Base-by-base conservation (phyloP, 2,797 vertebrate species). In the Intellagama lesueurii region DNA sequence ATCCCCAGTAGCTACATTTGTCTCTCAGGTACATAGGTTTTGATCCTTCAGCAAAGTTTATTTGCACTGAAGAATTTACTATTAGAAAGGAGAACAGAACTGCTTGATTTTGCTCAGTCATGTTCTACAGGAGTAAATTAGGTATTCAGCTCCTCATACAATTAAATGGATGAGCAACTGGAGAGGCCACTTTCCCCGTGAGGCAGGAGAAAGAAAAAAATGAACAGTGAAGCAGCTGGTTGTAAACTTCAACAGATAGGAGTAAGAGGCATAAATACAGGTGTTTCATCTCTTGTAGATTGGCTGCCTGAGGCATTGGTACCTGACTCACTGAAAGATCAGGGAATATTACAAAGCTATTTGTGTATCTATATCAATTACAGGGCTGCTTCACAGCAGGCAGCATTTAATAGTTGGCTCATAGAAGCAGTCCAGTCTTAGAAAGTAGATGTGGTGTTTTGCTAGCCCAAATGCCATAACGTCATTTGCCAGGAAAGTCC, bases 251-350 rank as follows among this genome's bases (percentile, higher is more conserved):
- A 66, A 52, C 22, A 35, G 60, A 66, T 26, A 88, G 81, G 30
- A 76, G 3, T 12, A 12, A 83, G 80, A 83, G 47, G 72, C 30
- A 14, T 40, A 83, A 88, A 83, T 52, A 52, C 14, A 83, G 73
- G 28, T 56, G 87, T 24, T 88, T 76, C 81, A 69, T 68, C 73
- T 83, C 81, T 83, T 66, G 56, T 32, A 66, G 7, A 60, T n/a
- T 66, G 47, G 16, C 35, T 75, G 86, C 66, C 66, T 56, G 22
- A 80, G n/a, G 49, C 30, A n/a, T 26, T 56, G 35, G 17, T 60
- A 22, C 49, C 19, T 32, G 7, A 49, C 40, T 83, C 56, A 28
- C 4, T 35, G 70, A 47, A 76, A 75, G 80, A 88, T 83, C 35
- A 32, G 19, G 75, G 69, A 73, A 73, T 26, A 49, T 24, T 56